Evolutionary conservation across 2,888 invertebrate species (phyloP).

Genomic region (Ischnus inquisitorius): DNA sequence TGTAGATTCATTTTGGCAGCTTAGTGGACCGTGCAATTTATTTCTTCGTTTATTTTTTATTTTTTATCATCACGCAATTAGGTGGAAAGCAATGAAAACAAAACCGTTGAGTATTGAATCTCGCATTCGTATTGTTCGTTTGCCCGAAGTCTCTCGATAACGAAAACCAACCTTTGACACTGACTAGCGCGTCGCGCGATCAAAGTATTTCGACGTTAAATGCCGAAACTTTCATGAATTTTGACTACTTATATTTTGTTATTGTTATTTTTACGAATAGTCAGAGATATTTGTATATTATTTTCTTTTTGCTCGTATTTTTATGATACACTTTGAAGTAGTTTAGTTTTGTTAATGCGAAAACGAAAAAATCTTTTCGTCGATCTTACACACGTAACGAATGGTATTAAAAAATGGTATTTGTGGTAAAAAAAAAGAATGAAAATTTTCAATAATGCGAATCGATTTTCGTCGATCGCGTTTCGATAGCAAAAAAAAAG

Average conservation of each 20-base stretch:
- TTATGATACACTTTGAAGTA: conserved; percentile 49
- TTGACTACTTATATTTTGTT: conserved; percentile 59
- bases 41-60: background rate
- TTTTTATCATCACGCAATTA: background rate
- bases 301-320: background rate
- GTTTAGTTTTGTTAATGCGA: conserved; percentile 34
- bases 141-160: conserved; percentile 20
- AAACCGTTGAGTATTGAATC: conserved; percentile 55
- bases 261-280: conserved; percentile 57
- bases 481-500: background rate
- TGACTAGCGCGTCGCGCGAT: background rate
- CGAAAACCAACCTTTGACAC: background rate
- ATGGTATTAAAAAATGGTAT: conserved; percentile 26
- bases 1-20: conserved; percentile 30
- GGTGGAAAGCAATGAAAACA: conserved; percentile 4
- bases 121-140: conserved; percentile 39
- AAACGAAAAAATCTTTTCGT: conserved; percentile 1
- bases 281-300: conserved; percentile 69
- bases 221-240: conserved; percentile 18
- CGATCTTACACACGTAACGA: conserved; percentile 9
- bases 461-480: background rate
- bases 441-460: background rate
- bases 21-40: conserved; percentile 36
- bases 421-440: background rate
- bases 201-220: conserved; percentile 13